Evolutionary conservation across 1,140 invertebrate species (phyloP).

Genomic region (Artemia franciscana): DNA sequence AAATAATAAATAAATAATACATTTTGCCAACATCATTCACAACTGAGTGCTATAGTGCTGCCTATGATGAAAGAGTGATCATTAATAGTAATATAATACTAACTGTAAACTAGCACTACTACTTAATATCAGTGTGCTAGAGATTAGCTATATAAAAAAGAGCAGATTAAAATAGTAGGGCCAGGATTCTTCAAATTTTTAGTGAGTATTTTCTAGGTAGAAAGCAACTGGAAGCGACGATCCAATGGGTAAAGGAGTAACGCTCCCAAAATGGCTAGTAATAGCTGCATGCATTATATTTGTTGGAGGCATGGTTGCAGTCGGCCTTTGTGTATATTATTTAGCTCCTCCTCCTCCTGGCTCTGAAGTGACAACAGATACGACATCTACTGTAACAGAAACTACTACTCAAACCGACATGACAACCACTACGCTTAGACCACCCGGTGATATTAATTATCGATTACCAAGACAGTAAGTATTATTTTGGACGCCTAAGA

Average conservation of each 20-base stretch:
- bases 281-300: neutral
- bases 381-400: neutral
- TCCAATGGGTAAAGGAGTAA: neutral
- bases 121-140: too few relatives aligned
- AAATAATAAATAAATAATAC: too few relatives aligned
- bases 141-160: too few relatives aligned
- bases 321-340: neutral
- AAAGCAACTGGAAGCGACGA: neutral
- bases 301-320: neutral
- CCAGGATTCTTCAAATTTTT: neutral
- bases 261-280: neutral
- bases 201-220: neutral
- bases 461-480: neutral
- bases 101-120: too few relatives aligned
- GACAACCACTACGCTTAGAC: neutral
- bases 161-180: neutral
- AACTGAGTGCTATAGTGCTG: too few relatives aligned
- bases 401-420: neutral
- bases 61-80: too few relatives aligned
- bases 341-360: neutral
- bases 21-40: too few relatives aligned
- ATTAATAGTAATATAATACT: too few relatives aligned
- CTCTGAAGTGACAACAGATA: neutral
- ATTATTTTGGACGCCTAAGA: too few relatives aligned
- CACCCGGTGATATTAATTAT: neutral